These are phyloP conservation scores for Phanerotoma sp. DNA, from an alignment of 2,888 invertebrate species.

Conservation along the genomic window DNA sequence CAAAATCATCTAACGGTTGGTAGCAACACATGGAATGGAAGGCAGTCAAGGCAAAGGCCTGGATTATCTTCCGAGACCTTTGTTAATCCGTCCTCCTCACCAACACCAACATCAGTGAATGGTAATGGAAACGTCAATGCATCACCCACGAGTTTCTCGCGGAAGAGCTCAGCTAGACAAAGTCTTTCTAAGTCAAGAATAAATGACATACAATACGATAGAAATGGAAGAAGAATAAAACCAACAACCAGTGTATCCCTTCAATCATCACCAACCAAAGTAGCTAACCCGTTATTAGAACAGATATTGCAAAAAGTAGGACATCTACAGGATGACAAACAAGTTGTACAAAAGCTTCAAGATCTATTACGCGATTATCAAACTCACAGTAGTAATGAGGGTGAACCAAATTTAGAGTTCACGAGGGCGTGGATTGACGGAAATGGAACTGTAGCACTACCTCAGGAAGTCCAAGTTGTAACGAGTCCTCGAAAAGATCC, in stretches of 20 bases:
- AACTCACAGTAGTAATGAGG: conserved; percentile 36
- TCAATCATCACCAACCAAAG: conserved; percentile 66
- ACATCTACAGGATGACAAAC: conserved; percentile 71
- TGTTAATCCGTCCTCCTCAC: conserved; percentile 43
- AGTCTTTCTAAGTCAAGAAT: conserved; percentile 58
- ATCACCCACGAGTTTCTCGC: conserved; percentile 47
- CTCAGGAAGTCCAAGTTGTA: conserved; percentile 48
- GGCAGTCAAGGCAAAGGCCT: conserved; percentile 58
- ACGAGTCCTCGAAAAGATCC: conserved; percentile 61
- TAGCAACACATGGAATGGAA: conserved; percentile 76
- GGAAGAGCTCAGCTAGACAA: conserved; percentile 55
- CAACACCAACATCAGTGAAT: conserved; percentile 21
- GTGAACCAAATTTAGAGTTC: conserved; percentile 67
- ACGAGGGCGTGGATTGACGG: conserved; percentile 74
- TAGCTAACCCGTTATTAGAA: conserved; percentile 67
- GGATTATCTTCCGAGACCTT: conserved; percentile 68
- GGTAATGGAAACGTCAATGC: conserved; percentile 41
- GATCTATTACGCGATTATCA: conserved; percentile 67
- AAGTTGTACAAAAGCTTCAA: conserved; percentile 75
- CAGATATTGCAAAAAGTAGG: conserved; percentile 73
- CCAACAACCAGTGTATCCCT: conserved; percentile 58
- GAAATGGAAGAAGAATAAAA: conserved; percentile 59
- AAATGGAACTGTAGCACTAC: conserved; percentile 65
- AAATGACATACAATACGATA: conserved; percentile 55
- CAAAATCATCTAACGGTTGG: conserved; percentile 43